Evolutionary conservation across 2,113 vertebrate genomes (phyloP).

Genomic region (Colius striatus): DNA sequence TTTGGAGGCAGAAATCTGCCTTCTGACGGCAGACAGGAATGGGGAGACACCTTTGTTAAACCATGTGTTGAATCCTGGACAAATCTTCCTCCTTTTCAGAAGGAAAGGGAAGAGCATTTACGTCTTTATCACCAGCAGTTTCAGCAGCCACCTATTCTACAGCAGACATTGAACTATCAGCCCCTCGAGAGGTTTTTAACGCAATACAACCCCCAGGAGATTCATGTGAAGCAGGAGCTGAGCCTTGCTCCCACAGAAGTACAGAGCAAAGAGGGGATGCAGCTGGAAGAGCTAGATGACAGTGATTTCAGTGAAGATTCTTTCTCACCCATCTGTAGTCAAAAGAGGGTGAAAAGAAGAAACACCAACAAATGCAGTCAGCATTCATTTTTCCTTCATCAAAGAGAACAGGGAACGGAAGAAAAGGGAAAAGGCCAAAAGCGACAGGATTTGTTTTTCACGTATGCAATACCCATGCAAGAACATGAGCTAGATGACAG

Average conservation of each 20-base stretch:
- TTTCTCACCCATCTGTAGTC: slow-evolving; percentile 70
- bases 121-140: slow-evolving; percentile 88
- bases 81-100: slow-evolving; percentile 62
- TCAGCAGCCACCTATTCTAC: slow-evolving; percentile 82
- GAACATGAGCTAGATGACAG: slow-evolving; percentile 8
- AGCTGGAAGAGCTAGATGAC: slow-evolving; percentile 77
- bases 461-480: background rate
- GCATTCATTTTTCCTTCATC: slow-evolving; percentile 80
- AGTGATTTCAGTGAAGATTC: slow-evolving; percentile 85
- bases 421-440: slow-evolving; percentile 4
- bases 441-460: slow-evolving; percentile 53
- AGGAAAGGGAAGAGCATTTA: slow-evolving; percentile 83
- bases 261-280: slow-evolving; percentile 49
- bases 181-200: slow-evolving; percentile 74
- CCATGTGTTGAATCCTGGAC: slow-evolving; percentile 11
- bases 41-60: background rate
- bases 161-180: slow-evolving; percentile 72
- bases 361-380: slow-evolving; percentile 11
- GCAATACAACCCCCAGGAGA: slow-evolving; percentile 54
- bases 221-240: slow-evolving; percentile 32
- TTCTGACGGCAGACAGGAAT: background rate
- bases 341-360: slow-evolving; percentile 34
- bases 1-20: background rate
- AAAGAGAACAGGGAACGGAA: slow-evolving; percentile 31
- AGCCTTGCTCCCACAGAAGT: background rate